A percentile compares a stretch with the other conserved stretches of the same genome.
Evolutionary conservation across 2,113 vertebrate species (phyloP).

Genomic region (Plotosus lineatus): DNA sequence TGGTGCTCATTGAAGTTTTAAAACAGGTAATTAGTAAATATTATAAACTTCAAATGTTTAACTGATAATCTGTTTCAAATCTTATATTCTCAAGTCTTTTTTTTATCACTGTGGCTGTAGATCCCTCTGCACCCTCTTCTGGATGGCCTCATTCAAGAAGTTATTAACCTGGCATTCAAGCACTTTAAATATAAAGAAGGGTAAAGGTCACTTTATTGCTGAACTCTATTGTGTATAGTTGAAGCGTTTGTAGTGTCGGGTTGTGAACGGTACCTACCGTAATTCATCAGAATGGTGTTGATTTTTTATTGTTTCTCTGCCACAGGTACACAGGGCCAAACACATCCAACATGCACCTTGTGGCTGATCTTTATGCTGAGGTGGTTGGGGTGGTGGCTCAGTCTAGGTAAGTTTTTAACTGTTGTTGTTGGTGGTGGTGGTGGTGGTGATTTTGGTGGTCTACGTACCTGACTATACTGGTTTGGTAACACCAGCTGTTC

Average conservation of each 20-base stretch:
- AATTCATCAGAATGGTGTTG: background rate
- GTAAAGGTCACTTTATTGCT: constrained; percentile 70
- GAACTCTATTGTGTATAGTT: background rate
- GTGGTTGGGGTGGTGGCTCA: constrained; percentile 95
- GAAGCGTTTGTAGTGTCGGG: background rate
- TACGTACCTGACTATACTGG: background rate
- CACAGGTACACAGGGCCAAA: constrained; percentile 94
- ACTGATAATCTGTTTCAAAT: background rate
- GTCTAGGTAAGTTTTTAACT: constrained; percentile 83
- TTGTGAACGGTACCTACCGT: background rate
- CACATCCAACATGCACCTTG: constrained; percentile 98
- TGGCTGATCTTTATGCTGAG: constrained; percentile 97
- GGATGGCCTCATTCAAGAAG: constrained; percentile 95
- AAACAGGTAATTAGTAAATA: constrained; percentile 82
- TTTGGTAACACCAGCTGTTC: background rate
- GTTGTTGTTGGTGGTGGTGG: background rate
- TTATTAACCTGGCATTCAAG: constrained; percentile 96
- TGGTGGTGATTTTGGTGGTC: background rate
- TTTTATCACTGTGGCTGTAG: constrained; percentile 61
- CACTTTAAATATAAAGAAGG: constrained; percentile 99
- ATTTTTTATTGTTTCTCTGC: constrained; percentile 4
- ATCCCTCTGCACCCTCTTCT: constrained; percentile 96
- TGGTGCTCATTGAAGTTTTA: constrained; percentile 97
- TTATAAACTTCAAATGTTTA: background rate
- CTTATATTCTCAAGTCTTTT: background rate